Evolutionary conservation across 2,888 invertebrate genomes (phyloP).

Genomic region (Carpatolechia fugitivella): DNA sequence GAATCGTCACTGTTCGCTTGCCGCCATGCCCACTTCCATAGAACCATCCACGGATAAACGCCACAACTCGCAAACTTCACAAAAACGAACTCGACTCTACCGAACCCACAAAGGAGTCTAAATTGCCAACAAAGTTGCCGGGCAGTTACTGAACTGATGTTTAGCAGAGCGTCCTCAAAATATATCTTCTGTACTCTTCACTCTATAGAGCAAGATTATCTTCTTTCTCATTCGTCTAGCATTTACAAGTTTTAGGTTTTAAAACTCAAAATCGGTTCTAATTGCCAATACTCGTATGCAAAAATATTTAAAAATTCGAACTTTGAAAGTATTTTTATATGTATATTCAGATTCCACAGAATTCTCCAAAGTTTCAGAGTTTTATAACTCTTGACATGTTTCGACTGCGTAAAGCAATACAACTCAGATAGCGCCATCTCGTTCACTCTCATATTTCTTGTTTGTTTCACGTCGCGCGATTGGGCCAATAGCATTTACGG

Average conservation of each 20-base stretch:
- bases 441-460: slow-evolving; percentile 68
- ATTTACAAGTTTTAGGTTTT: slow-evolving; percentile 38
- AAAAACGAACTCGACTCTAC: slow-evolving; percentile 28
- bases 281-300: slow-evolving; percentile 20
- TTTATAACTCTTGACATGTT: slow-evolving; percentile 25
- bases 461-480: slow-evolving; percentile 73
- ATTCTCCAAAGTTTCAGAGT: slow-evolving; percentile 15
- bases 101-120: slow-evolving; percentile 20
- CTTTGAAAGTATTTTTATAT: background rate
- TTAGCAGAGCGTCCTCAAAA: slow-evolving; percentile 39
- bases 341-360: background rate
- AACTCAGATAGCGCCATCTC: slow-evolving; percentile 55
- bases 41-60: slow-evolving; percentile 28
- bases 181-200: slow-evolving; percentile 53
- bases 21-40: slow-evolving; percentile 75
- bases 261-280: slow-evolving; percentile 19
- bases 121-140: slow-evolving; percentile 16
- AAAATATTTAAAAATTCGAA: background rate
- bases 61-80: slow-evolving; percentile 26
- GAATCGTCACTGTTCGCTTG: slow-evolving; percentile 73
- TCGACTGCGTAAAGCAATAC: slow-evolving; percentile 25
- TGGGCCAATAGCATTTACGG: slow-evolving; percentile 77
- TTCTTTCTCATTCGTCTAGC: slow-evolving; percentile 47
- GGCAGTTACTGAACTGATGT: slow-evolving; percentile 32
- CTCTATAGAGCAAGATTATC: slow-evolving; percentile 33